Conservation (phyloP, 2,113 vertebrate species). For the Dicentrarchus labrax region DNA sequence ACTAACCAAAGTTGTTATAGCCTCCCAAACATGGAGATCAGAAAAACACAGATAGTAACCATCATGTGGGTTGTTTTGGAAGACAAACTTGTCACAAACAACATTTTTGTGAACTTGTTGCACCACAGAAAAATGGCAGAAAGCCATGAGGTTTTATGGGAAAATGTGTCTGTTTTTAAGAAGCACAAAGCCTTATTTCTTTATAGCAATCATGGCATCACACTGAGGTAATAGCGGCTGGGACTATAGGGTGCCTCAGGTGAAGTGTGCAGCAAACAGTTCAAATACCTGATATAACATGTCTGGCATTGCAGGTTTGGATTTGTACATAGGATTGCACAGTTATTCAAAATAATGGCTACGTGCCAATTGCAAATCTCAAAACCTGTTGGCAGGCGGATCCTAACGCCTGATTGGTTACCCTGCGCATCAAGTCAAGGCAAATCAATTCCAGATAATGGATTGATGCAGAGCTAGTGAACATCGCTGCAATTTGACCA, state of each 20-base stretch:
- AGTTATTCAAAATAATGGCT: no score
- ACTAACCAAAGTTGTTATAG: neutral
- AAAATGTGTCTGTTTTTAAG: neutral
- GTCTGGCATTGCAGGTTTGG: neutral
- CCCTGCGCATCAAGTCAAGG: no score
- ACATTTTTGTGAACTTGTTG: neutral
- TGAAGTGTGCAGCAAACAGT: neutral
- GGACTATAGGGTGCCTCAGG: neutral
- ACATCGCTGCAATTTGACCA: no score
- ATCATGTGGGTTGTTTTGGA: neutral
- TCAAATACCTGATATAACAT: constrained; percentile 16
- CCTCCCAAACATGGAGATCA: neutral
- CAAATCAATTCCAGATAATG: no score
- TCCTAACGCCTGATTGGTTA: no score
- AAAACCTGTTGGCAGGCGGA: no score
- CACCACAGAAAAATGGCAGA: neutral
- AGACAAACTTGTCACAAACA: neutral
- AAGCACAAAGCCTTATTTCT: neutral
- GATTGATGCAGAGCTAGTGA: no score
- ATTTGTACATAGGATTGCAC: neutral
- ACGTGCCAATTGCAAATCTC: no score
- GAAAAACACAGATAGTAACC: neutral
- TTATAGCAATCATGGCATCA: neutral
- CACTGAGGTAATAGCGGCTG: neutral
- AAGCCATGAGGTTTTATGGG: neutral